Conservation (phyloP, 2,888 invertebrate species). For the Ligdia adustata region DNA sequence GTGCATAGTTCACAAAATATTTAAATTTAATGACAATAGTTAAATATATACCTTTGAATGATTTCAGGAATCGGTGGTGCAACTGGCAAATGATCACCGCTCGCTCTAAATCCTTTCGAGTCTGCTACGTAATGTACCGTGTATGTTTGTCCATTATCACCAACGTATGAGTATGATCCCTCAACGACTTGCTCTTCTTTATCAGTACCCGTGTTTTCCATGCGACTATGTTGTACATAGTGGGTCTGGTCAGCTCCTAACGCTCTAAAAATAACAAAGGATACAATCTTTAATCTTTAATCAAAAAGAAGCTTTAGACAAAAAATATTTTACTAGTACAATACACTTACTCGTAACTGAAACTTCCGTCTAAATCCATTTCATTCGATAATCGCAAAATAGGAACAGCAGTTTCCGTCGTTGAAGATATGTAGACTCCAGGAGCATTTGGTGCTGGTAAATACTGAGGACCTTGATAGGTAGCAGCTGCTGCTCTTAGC, state of each 20-base stretch:
- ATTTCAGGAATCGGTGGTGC: conserved; percentile 90
- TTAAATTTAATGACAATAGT: too few relatives aligned
- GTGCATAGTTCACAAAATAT: too few relatives aligned
- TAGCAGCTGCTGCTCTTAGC: conserved; percentile 56
- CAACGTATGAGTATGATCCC: conserved; percentile 86
- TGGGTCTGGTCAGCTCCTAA: conserved; percentile 81
- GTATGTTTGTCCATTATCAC: conserved; percentile 85
- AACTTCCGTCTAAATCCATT: conserved; percentile 83
- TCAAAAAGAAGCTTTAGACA: too few relatives aligned
- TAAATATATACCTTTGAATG: conserved; percentile 81
- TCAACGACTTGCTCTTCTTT: conserved; percentile 85
- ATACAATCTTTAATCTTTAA: too few relatives aligned
- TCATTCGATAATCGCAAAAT: conserved; percentile 80
- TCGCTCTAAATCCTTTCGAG: conserved; percentile 90
- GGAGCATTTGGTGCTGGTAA: conserved; percentile 62
- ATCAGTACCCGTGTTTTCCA: conserved; percentile 83
- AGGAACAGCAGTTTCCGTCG: conserved; percentile 78
- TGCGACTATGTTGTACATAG: conserved; percentile 81
- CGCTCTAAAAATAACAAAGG: conserved; percentile 65
- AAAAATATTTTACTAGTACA: not conserved
- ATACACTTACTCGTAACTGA: conserved; percentile 79
- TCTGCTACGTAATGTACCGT: conserved; percentile 89
- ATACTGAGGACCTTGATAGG: conserved; percentile 55
- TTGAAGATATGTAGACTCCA: conserved; percentile 62
- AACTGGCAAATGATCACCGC: conserved; percentile 90